These are phyloP conservation scores for Macroramphosus scolopax DNA, from an alignment of 2,797 vertebrate species.

Conservation along the genomic window DNA sequence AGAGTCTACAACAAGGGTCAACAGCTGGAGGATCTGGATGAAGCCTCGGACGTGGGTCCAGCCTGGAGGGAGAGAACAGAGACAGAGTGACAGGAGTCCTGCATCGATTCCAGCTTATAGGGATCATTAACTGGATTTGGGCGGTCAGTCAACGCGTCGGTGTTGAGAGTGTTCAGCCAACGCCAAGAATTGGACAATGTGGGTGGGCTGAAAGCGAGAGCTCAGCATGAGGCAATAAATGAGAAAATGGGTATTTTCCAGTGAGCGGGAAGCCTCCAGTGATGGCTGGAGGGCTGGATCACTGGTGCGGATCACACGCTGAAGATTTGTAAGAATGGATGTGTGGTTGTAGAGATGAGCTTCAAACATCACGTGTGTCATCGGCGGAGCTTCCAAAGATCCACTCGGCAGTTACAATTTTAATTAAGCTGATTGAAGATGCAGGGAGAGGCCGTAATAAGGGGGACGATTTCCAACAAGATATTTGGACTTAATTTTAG, in stretches of 20 bases:
- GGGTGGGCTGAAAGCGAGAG: constrained; percentile 37
- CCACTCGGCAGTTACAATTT: too few relatives aligned
- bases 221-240: constrained; percentile 38
- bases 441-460: too few relatives aligned
- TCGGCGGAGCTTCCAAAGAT: too few relatives aligned
- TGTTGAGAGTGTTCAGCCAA: constrained; percentile 39
- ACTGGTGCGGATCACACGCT: constrained; percentile 25
- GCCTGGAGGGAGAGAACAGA: constrained; percentile 41
- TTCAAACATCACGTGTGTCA: constrained; percentile 4
- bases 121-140: constrained; percentile 37
- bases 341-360: constrained; percentile 14
- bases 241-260: constrained; percentile 48
- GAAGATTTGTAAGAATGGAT: constrained; percentile 24
- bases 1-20: constrained; percentile 15
- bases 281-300: constrained; percentile 13
- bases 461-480: too few relatives aligned
- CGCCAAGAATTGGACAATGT: constrained; percentile 39
- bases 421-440: too few relatives aligned
- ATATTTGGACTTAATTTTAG: too few relatives aligned
- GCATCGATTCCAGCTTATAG: constrained; percentile 25
- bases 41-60: constrained; percentile 30
- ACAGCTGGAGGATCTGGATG: constrained; percentile 15
- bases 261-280: constrained; percentile 27
- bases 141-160: constrained; percentile 40
- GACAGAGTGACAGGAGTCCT: constrained; percentile 22